Conservation (phyloP, 2,113 vertebrate genomes). For the Ardeotis arabs region DNA sequence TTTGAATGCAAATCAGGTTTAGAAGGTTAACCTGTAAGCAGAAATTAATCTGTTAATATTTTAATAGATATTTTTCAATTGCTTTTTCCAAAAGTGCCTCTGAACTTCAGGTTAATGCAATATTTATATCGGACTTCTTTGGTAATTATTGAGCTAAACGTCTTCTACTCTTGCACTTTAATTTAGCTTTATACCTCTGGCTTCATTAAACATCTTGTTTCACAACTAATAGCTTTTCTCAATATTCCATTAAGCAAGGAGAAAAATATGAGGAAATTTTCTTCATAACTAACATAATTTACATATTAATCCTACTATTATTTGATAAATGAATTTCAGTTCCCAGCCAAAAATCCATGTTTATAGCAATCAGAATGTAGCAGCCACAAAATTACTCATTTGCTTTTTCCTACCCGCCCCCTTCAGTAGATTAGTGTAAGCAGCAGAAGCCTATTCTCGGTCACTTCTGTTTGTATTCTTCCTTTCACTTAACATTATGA, state of each 20-base stretch:
- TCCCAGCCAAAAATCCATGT: neutral
- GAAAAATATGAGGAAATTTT: conserved; percentile 25
- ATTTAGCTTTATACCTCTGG: conserved; percentile 37
- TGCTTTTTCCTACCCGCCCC: neutral
- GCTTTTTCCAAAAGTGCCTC: neutral
- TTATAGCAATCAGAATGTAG: neutral
- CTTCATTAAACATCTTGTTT: conserved; percentile 60
- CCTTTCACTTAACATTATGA: neutral
- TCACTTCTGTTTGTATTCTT: neutral
- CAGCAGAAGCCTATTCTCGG: neutral
- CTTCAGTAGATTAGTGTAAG: neutral
- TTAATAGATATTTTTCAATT: conserved; percentile 18
- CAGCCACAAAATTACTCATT: neutral
- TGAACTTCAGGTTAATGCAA: conserved; percentile 26
- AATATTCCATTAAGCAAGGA: conserved; percentile 36
- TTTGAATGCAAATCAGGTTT: conserved; percentile 7
- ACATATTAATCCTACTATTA: conserved; percentile 44
- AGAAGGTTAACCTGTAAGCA: neutral
- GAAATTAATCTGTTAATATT: conserved; percentile 38
- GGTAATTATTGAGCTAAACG: conserved; percentile 8
- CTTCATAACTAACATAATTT: neutral
- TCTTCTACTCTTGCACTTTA: conserved; percentile 1
- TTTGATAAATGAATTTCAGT: conserved; percentile 45
- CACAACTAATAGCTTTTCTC: conserved; percentile 42
- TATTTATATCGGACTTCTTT: conserved; percentile 39